A percentile compares a stretch with the other conserved stretches of the same genome.
phyloP scores from a whole-genome alignment of 2,888 invertebrate genomes.

The Nemotelus pantherinus region DNA sequence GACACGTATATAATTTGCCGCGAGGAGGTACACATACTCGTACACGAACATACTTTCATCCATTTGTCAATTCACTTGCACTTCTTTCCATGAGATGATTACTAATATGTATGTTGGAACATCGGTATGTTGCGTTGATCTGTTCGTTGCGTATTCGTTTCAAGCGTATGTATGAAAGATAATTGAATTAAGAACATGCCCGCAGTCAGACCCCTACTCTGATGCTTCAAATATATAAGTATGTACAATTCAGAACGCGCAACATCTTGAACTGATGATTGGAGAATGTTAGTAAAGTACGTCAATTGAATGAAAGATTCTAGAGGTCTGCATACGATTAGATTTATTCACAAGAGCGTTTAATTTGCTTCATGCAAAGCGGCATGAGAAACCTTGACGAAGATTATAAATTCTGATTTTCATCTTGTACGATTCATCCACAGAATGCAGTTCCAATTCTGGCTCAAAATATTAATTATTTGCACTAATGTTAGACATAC shows the following conservation, averaged over 20 bases:
- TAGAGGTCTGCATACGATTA: slow-evolving; percentile 41
- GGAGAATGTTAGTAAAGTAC: slow-evolving; percentile 41
- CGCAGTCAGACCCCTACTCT: slow-evolving; percentile 11
- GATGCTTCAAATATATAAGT: not conserved
- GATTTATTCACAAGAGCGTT: slow-evolving; percentile 42
- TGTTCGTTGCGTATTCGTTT: slow-evolving; percentile 39
- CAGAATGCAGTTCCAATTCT: too few species aligned
- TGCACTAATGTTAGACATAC: too few species aligned
- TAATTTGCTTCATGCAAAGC: not conserved
- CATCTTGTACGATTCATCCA: too few species aligned
- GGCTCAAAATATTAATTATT: too few species aligned
- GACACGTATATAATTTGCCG: not conserved
- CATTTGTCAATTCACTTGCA: not conserved
- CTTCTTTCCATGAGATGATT: slow-evolving; percentile 22
- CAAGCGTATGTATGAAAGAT: slow-evolving; percentile 1
- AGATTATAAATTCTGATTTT: too few species aligned
- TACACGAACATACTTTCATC: not conserved
- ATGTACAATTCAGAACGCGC: slow-evolving; percentile 30
- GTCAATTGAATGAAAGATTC: slow-evolving; percentile 49
- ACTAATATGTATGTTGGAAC: not conserved
- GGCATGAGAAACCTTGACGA: not conserved
- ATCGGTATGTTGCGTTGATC: slow-evolving; percentile 2
- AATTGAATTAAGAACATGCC: slow-evolving; percentile 44
- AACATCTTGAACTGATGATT: slow-evolving; percentile 46
- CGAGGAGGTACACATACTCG: not conserved